Base-by-base conservation (phyloP, 2,797 vertebrate genomes). In the Merluccius polli region DNA sequence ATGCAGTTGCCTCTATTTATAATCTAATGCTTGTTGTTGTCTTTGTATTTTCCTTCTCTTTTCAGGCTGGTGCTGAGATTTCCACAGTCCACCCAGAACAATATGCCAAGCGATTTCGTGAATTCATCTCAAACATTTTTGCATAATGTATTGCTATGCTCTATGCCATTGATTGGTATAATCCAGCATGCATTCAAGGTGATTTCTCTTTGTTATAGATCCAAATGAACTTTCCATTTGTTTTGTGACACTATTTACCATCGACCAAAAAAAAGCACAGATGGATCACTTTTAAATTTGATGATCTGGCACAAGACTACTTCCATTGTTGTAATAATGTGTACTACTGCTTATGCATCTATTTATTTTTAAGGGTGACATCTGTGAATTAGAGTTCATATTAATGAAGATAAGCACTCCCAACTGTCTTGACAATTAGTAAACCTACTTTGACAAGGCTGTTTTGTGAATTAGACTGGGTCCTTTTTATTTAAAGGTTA, bases 81-180 rank as follows among this genome's bases (percentile, higher is more conserved):
- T 98, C 96, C 75, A 98, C 97, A 0, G 96, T 97, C 81, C 95
- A 98, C 85, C 97, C 97, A 0, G 97, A 98, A 82, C 96, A 98
- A 83, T 98, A 98, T 16, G 96, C 96, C 86, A 97, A 96, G 83
- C 91, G 96, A n/a, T 98, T 98, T 85, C 94, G 96, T 3, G 97
- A 98, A 84, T 98, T 98, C 90, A 96, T 97, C 91, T 93, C 94
- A 77, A 97, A 96, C 88, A 96, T 97, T 79, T 97, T 98, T 78
- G 96, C 96, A 27, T 97, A 93, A 91, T 80, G 4, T n/a, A 18
- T 35, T 7, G 29, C 72, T 15, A 2, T 0, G 33, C 68, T 59
- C 44, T 3, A 80, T 59, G 78, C 78, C 77, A 73, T 10, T 16
- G 21, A 77, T 69, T 24, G 7, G 36, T 78, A 75, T 74, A 74